Evolutionary conservation across 2,888 invertebrate genomes (phyloP).

Genomic region (Copidosoma aretas): DNA sequence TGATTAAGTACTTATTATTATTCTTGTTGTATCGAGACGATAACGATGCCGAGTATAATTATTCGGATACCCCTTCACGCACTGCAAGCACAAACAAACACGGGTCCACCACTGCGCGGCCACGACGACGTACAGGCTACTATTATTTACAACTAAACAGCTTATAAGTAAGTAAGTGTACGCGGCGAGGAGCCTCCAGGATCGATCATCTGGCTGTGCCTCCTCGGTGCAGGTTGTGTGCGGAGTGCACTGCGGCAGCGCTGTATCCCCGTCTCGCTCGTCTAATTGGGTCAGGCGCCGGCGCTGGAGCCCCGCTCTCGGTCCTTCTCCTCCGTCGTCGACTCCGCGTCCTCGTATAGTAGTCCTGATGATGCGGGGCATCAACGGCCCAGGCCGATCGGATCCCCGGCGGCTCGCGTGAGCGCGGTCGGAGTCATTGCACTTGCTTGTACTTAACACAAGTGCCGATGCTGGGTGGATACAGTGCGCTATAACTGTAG

Average conservation of each 20-base stretch:
- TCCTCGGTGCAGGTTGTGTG: conserved; percentile 3
- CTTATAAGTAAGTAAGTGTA: too few relatives aligned
- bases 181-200: conserved; percentile 13
- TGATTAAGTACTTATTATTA: too few relatives aligned
- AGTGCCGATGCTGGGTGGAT: not conserved
- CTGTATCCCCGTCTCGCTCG: not conserved
- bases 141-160: too few relatives aligned
- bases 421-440: not conserved
- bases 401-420: not conserved
- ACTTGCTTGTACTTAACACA: not conserved
- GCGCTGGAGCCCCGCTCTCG: not conserved
- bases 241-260: conserved; percentile 1
- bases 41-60: too few relatives aligned
- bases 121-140: too few relatives aligned
- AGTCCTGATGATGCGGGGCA: not conserved
- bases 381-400: not conserved
- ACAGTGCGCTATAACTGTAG: not conserved
- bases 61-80: too few relatives aligned
- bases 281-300: conserved; percentile 26
- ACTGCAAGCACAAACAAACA: too few relatives aligned
- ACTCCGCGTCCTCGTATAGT: not conserved
- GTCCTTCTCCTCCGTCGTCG: not conserved
- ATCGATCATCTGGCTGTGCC: conserved; percentile 28
- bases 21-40: too few relatives aligned
- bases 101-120: too few relatives aligned